A percentile compares a stretch with the other conserved stretches of the same genome.
Evolutionary conservation across 2,797 vertebrate genomes (phyloP).

Genomic region (Poecilia wingei): DNA sequence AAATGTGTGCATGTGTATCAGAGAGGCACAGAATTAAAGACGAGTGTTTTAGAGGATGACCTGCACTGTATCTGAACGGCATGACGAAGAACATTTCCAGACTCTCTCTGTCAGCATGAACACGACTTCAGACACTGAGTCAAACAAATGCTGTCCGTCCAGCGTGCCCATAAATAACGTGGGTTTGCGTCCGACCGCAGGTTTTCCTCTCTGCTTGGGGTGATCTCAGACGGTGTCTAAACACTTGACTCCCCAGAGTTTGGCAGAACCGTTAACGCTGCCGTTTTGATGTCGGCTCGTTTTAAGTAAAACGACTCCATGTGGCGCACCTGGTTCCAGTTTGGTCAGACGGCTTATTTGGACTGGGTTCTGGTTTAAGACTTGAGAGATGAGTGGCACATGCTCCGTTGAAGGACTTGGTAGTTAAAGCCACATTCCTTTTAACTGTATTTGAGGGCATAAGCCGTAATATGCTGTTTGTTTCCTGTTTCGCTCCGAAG

Average conservation of each 20-base stretch:
- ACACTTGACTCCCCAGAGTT: constrained; percentile 24
- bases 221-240: constrained; percentile 24
- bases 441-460: constrained; percentile 3
- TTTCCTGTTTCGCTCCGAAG: not conserved
- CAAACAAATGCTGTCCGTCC: not conserved
- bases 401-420: constrained; percentile 30
- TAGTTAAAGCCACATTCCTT: constrained; percentile 8
- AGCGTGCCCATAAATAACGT: not conserved
- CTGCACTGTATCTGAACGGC: not conserved
- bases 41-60: not conserved
- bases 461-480: not conserved
- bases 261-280: constrained; percentile 31
- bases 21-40: not conserved
- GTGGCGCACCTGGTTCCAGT: constrained; percentile 59
- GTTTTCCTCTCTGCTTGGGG: not conserved
- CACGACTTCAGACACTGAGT: not conserved
- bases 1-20: not conserved
- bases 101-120: not conserved
- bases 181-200: not conserved
- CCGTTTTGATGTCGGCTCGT: constrained; percentile 35
- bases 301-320: constrained; percentile 38
- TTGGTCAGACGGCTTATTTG: constrained; percentile 39
- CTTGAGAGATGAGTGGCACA: constrained; percentile 39
- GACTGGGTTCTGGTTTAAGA: constrained; percentile 35
- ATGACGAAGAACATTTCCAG: not conserved